A percentile compares a stretch with the other conserved stretches of the same genome.
phyloP scores from a whole-genome alignment of 2,888 invertebrate genomes.

The Diplolepis rosae region DNA sequence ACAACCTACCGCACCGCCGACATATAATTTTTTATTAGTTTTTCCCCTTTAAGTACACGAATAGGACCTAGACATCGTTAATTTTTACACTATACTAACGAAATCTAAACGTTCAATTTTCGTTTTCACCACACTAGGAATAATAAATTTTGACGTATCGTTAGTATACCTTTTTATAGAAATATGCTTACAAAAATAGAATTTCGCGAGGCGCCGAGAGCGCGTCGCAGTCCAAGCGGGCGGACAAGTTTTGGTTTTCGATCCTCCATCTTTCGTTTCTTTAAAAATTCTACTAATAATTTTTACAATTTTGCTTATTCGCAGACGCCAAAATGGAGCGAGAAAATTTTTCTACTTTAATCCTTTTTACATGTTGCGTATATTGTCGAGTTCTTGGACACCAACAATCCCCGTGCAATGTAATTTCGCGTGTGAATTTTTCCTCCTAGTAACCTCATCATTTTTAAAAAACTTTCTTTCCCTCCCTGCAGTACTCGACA shows the following conservation, averaged over 20 bases:
- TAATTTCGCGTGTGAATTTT: constrained; percentile 70
- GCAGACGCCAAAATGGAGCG: constrained; percentile 1
- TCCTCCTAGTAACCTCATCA: constrained; percentile 53
- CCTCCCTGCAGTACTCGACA: constrained; percentile 56
- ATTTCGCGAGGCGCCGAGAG: constrained; percentile 72
- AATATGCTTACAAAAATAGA: constrained; percentile 75
- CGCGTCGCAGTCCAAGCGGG: constrained; percentile 66
- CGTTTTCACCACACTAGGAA: constrained; percentile 73
- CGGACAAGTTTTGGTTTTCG: constrained; percentile 60
- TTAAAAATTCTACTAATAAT: constrained; percentile 42
- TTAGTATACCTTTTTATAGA: constrained; percentile 73
- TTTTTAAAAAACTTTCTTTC: constrained; percentile 57
- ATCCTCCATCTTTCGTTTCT: constrained; percentile 3
- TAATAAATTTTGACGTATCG: constrained; percentile 74
- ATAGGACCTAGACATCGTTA: constrained; percentile 74
- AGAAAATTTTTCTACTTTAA: constrained; percentile 42
- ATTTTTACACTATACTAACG: constrained; percentile 74
- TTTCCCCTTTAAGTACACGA: constrained; percentile 70
- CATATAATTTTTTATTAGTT: constrained; percentile 70
- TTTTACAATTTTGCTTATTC: constrained; percentile 34
- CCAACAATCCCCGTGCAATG: constrained; percentile 66
- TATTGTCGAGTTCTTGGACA: constrained; percentile 62
- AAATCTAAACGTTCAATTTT: constrained; percentile 74
- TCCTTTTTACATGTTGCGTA: constrained; percentile 27
- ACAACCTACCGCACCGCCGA: constrained; percentile 74